A percentile compares a stretch with the other conserved stretches of the same genome.
Conservation (phyloP, 1,140 invertebrate genomes). For the Triops cancriformis region DNA sequence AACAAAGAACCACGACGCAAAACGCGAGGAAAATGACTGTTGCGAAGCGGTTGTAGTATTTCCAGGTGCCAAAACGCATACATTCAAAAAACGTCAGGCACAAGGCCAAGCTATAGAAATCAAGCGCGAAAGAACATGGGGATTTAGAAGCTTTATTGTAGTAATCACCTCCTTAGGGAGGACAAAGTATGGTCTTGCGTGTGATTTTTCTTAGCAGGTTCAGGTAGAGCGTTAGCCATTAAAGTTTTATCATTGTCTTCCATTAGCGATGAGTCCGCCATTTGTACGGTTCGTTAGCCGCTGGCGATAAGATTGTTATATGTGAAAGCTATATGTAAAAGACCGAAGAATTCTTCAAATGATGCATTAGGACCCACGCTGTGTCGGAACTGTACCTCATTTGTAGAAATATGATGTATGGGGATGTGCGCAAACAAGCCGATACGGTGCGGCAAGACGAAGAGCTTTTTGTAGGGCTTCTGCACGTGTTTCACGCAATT, state of each 20-base stretch:
- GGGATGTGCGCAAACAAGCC: neutral
- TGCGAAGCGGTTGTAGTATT: neutral
- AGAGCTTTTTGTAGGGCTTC: neutral
- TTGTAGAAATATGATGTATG: neutral
- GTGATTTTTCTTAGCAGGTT: no score
- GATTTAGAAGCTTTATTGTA: no score
- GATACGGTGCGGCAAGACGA: neutral
- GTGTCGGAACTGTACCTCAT: neutral
- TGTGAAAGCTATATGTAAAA: neutral
- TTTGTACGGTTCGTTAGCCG: neutral
- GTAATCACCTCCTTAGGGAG: no score
- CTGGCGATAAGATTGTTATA: neutral
- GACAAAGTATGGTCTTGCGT: no score
- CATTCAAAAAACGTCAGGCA: no score
- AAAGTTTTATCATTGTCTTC: no score
- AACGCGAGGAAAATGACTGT: neutral
- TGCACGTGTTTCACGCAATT: neutral
- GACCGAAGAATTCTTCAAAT: neutral
- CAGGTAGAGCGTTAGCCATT: no score
- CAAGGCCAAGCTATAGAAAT: no score
- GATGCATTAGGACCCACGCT: neutral
- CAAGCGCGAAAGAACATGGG: no score
- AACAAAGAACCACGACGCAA: neutral
- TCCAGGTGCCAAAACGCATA: neutral
- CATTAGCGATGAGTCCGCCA: neutral